Percentiles rank a stretch among this genome's conserved stretches.
phyloP scores from a whole-genome alignment of 2,797 vertebrate genomes.

The Eulemur mongoz region DNA sequence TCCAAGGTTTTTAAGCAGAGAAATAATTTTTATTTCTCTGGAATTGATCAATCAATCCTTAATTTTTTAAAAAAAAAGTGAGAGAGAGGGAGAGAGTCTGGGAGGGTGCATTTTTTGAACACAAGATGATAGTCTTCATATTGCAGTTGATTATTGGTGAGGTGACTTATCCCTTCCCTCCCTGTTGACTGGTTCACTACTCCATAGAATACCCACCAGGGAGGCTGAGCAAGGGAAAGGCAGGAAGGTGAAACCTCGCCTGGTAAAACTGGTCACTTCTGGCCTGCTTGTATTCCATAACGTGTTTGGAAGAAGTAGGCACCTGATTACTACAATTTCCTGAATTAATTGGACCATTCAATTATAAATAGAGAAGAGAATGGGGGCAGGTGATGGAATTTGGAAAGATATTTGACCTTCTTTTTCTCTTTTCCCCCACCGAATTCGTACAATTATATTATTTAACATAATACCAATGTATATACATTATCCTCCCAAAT shows the following conservation, averaged over 20 bases:
- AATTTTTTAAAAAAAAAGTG: not conserved
- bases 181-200: not conserved
- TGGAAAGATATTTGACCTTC: not conserved
- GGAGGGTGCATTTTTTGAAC: not conserved
- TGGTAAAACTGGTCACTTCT: not conserved
- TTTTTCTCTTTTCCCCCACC: constrained; percentile 20
- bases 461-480: constrained; percentile 76
- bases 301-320: not conserved
- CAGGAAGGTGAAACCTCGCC: not conserved
- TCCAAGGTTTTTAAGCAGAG: not conserved
- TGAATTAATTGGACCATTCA: not conserved
- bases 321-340: not conserved
- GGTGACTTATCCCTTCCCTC: not conserved
- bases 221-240: not conserved
- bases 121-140: not conserved
- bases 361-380: not conserved
- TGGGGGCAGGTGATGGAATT: not conserved
- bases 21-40: constrained; percentile 6
- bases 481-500: constrained; percentile 76
- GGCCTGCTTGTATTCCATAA: not conserved
- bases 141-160: not conserved
- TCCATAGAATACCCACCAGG: not conserved
- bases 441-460: constrained; percentile 83
- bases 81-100: not conserved
- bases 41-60: not conserved